Base-by-base conservation (phyloP, 2,888 invertebrate species). In the Linnaemya tessellans region DNA sequence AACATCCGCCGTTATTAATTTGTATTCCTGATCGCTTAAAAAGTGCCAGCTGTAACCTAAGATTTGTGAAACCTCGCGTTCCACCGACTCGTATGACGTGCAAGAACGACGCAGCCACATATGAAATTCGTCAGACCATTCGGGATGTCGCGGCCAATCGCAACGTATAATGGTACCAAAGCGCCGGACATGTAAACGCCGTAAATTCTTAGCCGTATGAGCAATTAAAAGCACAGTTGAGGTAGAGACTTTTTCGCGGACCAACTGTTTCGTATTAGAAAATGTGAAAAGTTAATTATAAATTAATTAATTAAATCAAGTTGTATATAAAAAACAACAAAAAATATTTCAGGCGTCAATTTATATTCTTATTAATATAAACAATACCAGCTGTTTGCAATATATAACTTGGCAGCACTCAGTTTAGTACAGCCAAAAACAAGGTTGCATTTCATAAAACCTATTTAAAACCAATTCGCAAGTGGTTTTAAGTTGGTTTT, bases 241-340 rank as follows among this genome's bases (percentile, higher is more conserved):
- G 1, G 97, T 96, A 5, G 97, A 97, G 80, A 97, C 94, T 88
- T 95, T 94, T 90, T 97, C 97, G 9, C 96, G 94, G 35, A 96
- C 93, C 87, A 95, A 93, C 96, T 96, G 89, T 38, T 0, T 13
- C 8, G 25, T 18, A 3, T 18, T 38, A 25, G 10, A 46, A 25
- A 43, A 60, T 38, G 1, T 38, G 10, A 58, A 9, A 22, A 54
- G 22, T 13, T 54, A 11, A 5, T 54, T 22, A 51, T 20, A 20
- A 3, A n/a, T n/a, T n/a, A n/a, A n/a, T n/a, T n/a, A n/a, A n/a
- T n/a, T n/a, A n/a, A n/a, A n/a, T n/a, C n/a, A n/a, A n/a, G n/a
- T n/a, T n/a, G n/a, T n/a, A n/a, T n/a, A n/a, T n/a, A n/a, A n/a
- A n/a, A n/a, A n/a, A n/a, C n/a, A n/a, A n/a, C n/a, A n/a, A n/a